Evolutionary conservation across 2,797 vertebrate species (phyloP).

Genomic region (Aselliscus stoliczkanus): DNA sequence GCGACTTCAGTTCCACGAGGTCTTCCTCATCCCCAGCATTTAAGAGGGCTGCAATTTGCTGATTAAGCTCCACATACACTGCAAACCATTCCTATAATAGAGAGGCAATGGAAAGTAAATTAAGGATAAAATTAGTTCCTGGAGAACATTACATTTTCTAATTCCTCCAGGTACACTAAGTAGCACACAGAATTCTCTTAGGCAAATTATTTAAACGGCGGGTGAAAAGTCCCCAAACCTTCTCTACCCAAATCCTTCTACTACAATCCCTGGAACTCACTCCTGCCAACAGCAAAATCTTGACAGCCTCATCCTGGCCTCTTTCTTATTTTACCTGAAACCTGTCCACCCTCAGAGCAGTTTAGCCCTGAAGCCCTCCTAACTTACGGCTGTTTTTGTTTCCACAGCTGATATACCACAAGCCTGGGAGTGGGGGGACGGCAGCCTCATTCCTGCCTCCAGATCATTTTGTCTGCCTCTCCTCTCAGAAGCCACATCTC

Average conservation of each 20-base stretch:
- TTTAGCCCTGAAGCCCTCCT: not conserved
- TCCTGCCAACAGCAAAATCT: not conserved
- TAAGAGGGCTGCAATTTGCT: slow-evolving; percentile 95
- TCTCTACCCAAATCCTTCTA: not conserved
- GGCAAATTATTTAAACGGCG: not conserved
- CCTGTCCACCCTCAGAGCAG: not conserved
- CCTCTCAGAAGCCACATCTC: not conserved
- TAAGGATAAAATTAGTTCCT: not conserved
- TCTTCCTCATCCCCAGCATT: slow-evolving; percentile 95
- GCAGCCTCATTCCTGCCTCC: not conserved
- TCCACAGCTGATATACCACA: not conserved
- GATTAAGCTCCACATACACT: slow-evolving; percentile 98
- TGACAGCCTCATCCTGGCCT: not conserved
- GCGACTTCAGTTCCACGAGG: slow-evolving; percentile 91
- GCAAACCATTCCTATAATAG: slow-evolving; percentile 96
- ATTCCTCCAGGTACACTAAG: slow-evolving; percentile 13
- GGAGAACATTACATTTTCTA: not conserved
- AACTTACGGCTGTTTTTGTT: not conserved
- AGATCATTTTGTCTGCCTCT: not conserved
- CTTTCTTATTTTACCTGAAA: not conserved
- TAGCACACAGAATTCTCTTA: not conserved
- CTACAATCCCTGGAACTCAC: not conserved
- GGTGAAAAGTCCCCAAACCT: not conserved
- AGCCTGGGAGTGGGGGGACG: not conserved
- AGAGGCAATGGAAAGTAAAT: not conserved